phyloP scores from a whole-genome alignment of 2,113 vertebrate species.

The Vimba vimba region DNA sequence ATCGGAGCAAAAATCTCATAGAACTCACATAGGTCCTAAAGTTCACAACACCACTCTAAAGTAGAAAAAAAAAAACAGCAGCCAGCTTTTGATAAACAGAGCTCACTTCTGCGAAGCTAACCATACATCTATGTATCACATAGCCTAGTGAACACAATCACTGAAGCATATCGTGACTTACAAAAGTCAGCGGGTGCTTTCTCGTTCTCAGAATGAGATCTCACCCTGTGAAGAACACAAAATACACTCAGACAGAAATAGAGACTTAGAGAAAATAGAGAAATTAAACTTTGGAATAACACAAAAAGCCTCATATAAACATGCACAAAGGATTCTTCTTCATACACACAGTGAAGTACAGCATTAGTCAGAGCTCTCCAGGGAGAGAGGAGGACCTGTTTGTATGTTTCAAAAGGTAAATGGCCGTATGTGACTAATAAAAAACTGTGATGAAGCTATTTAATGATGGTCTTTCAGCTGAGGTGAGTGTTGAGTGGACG shows the following conservation, averaged over 20 bases:
- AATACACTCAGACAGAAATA: not conserved
- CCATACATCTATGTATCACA: conserved; percentile 3
- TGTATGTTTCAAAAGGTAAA: conserved; percentile 42
- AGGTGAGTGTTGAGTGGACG: conserved; percentile 35
- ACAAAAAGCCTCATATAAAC: not conserved
- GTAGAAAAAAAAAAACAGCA: not conserved
- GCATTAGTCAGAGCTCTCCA: conserved; percentile 26
- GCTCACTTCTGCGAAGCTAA: not conserved
- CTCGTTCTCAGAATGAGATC: conserved; percentile 17
- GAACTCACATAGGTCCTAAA: not conserved
- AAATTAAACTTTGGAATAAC: not conserved
- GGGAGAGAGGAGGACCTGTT: conserved; percentile 44
- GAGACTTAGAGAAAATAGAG: not conserved
- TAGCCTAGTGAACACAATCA: not conserved
- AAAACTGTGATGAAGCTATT: not conserved
- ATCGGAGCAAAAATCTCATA: not conserved
- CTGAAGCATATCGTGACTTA: not conserved
- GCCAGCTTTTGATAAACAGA: not conserved
- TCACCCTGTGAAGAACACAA: not conserved
- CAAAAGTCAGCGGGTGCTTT: conserved; percentile 21
- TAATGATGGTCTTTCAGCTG: conserved; percentile 29
- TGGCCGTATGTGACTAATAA: conserved; percentile 30
- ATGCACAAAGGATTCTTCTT: not conserved
- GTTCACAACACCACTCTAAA: conserved; percentile 7
- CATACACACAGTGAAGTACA: conserved; percentile 6